Evolutionary conservation across 1,140 invertebrate species (phyloP).

Genomic region (Goniozus legneri): DNA sequence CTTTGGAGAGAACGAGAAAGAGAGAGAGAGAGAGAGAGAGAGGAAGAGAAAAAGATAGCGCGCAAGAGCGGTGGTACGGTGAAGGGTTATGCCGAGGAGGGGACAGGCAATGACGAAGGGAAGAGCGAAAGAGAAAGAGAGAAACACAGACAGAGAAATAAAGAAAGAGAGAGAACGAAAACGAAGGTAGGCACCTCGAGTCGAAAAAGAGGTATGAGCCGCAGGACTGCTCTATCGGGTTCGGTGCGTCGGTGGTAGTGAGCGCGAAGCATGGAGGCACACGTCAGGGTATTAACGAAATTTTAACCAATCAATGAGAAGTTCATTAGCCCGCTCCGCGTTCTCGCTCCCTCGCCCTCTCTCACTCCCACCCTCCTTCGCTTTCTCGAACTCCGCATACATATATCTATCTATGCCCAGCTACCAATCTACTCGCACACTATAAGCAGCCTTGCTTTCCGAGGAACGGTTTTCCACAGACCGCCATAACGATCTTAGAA

Average conservation of each 20-base stretch:
- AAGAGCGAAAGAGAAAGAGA: neutral
- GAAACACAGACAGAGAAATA: neutral
- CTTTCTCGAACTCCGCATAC: constrained; percentile 17
- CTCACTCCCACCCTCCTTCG: constrained; percentile 24
- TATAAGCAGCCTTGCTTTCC: neutral
- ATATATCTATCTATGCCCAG: constrained; percentile 6
- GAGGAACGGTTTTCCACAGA: neutral
- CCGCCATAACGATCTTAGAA: constrained; percentile 11
- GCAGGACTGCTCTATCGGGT: neutral
- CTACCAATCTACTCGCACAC: neutral
- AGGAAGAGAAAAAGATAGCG: constrained; percentile 13
- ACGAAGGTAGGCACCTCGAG: neutral
- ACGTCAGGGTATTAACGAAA: constrained; percentile 51
- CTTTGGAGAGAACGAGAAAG: constrained; percentile 13
- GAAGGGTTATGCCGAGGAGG: neutral
- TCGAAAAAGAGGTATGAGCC: neutral
- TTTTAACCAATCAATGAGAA: constrained; percentile 55
- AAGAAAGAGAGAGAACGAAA: constrained; percentile 9
- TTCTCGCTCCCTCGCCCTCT: constrained; percentile 24
- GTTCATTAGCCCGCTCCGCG: constrained; percentile 48
- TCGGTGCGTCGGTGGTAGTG: neutral
- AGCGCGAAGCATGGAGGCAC: neutral
- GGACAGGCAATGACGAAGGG: neutral
- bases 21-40: constrained; percentile 12
- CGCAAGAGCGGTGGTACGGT: constrained; percentile 7